Conservation (phyloP, 1,140 invertebrate genomes). For the Caerostris darwini region DNA sequence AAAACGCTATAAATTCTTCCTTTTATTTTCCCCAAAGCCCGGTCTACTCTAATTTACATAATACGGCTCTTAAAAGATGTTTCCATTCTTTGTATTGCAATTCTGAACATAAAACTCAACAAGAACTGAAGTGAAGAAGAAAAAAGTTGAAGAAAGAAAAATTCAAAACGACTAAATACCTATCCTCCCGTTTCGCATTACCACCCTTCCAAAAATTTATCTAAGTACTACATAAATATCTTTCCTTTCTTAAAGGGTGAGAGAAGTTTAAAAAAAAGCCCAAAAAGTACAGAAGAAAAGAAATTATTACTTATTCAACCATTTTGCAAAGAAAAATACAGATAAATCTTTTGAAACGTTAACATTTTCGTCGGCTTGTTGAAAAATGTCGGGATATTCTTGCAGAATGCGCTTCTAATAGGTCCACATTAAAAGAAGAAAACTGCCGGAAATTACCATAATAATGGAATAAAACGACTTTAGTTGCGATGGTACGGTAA, state of each 20-base stretch:
- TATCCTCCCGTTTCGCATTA: background rate
- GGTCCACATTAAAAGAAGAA: constrained; percentile 28
- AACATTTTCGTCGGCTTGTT: constrained; percentile 34
- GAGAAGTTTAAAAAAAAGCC: background rate
- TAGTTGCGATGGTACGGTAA: background rate
- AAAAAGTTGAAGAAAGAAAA: background rate
- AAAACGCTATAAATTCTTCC: background rate
- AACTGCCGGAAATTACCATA: constrained; percentile 50
- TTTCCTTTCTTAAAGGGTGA: background rate
- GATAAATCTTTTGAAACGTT: constrained; percentile 57
- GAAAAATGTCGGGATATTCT: constrained; percentile 25
- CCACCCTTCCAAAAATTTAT: background rate
- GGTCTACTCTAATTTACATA: background rate
- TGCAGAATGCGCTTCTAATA: background rate
- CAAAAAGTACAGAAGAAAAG: background rate
- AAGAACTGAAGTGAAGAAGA: background rate
- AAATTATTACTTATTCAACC: constrained; percentile 31
- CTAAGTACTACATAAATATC: constrained; percentile 44
- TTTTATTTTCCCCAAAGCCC: background rate
- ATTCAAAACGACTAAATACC: background rate
- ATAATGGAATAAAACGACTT: constrained; percentile 59
- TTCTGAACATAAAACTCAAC: constrained; percentile 20
- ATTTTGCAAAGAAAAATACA: constrained; percentile 29
- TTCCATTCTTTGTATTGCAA: background rate
- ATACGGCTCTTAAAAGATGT: background rate